Evolutionary conservation across 2,113 vertebrate genomes (phyloP).

Genomic region (Jacana jacana): DNA sequence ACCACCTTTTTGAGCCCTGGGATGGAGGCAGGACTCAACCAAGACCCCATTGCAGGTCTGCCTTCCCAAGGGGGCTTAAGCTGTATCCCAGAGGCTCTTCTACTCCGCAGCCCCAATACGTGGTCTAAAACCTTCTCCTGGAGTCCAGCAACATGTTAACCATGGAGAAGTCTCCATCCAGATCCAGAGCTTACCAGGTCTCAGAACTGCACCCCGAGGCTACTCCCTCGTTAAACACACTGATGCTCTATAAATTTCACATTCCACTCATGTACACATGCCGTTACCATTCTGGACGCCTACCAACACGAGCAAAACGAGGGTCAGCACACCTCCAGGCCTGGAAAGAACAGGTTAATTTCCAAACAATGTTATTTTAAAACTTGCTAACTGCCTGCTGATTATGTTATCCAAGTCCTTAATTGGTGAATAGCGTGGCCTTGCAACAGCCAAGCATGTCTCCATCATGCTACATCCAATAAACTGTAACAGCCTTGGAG

Average conservation of each 20-base stretch:
- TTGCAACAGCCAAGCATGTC: neutral
- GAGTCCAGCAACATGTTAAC: neutral
- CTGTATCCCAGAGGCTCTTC: neutral
- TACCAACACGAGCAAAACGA: neutral
- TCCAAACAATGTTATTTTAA: slow-evolving; percentile 67
- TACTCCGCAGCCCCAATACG: neutral
- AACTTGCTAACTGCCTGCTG: slow-evolving; percentile 64
- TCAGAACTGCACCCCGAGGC: slow-evolving; percentile 23
- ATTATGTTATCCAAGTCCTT: slow-evolving; percentile 51
- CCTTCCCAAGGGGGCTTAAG: neutral
- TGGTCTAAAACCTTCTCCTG: neutral
- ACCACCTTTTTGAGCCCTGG: neutral
- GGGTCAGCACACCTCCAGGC: slow-evolving; percentile 39
- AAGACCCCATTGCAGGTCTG: neutral
- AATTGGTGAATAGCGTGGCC: slow-evolving; percentile 15
- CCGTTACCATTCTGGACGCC: neutral
- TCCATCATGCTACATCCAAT: neutral
- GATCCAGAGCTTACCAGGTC: slow-evolving; percentile 34
- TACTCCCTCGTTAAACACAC: slow-evolving; percentile 48
- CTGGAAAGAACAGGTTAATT: slow-evolving; percentile 54
- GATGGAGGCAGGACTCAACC: neutral
- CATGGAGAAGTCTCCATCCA: neutral
- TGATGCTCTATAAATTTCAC: slow-evolving; percentile 59
- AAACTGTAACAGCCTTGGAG: neutral
- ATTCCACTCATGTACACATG: slow-evolving; percentile 45